phyloP scores from a whole-genome alignment of 2,888 invertebrate genomes.

The Caenorhabditis sp. region DNA sequence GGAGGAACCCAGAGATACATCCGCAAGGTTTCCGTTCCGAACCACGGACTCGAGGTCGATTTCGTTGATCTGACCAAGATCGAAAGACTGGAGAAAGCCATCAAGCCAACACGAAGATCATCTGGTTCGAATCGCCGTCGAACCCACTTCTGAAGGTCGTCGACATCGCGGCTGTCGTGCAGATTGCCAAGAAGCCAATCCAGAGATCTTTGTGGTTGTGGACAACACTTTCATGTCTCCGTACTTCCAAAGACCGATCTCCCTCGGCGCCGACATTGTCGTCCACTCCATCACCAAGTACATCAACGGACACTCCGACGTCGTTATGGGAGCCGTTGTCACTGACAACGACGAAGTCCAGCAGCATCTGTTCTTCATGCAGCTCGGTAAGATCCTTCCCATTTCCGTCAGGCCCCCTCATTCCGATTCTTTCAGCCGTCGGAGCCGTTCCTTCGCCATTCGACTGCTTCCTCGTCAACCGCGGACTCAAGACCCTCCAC shows the following conservation, averaged over 20 bases:
- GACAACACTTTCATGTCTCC: conserved; percentile 89
- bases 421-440: conserved; percentile 86
- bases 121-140: conserved; percentile 97
- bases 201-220: conserved; percentile 84
- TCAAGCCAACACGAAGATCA: conserved; percentile 88
- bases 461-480: conserved; percentile 92
- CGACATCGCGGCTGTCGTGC: conserved; percentile 85
- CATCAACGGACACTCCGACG: conserved; percentile 97
- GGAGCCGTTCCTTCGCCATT: conserved; percentile 96
- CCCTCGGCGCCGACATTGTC: conserved; percentile 91
- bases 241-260: conserved; percentile 85
- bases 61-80: conserved; percentile 87
- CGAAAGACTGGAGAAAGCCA: conserved; percentile 84
- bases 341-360: conserved; percentile 86
- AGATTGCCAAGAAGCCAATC: conserved; percentile 81
- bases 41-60: conserved; percentile 85
- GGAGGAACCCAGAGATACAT: conserved; percentile 84
- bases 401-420: too few species aligned
- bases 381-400: conserved; percentile 60
- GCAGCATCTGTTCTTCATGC: conserved; percentile 85
- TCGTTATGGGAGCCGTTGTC: conserved; percentile 93
- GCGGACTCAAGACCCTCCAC: conserved; percentile 91
- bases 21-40: conserved; percentile 82
- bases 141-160: conserved; percentile 93
- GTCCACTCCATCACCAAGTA: conserved; percentile 96